Evolutionary conservation across 2,113 vertebrate genomes (phyloP).

Genomic region (Etheostoma spectabile): DNA sequence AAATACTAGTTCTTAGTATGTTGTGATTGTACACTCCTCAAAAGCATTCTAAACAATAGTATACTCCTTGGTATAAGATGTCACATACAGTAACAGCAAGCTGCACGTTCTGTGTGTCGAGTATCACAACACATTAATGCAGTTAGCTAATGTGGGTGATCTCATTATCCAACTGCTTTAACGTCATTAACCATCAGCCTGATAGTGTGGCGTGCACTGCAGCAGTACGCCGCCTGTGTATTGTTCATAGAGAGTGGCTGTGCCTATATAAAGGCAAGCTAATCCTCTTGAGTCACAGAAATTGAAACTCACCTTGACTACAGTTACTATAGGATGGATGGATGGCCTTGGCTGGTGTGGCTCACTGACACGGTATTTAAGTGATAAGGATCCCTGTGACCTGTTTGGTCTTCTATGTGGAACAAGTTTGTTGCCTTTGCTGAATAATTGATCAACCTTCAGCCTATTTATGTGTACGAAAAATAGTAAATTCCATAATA

Average conservation of each 20-base stretch:
- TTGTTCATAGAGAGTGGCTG: slow-evolving; percentile 58
- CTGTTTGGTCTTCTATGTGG: slow-evolving; percentile 19
- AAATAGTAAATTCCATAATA: slow-evolving; percentile 6
- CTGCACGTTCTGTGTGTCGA: slow-evolving; percentile 16
- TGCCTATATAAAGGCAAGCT: slow-evolving; percentile 55
- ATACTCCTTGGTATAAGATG: not conserved
- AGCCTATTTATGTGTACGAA: slow-evolving; percentile 20
- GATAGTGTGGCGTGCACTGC: slow-evolving; percentile 39
- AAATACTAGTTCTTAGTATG: not conserved
- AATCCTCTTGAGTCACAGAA: slow-evolving; percentile 71
- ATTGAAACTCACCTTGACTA: slow-evolving; percentile 76
- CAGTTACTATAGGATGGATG: slow-evolving; percentile 59
- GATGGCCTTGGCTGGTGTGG: slow-evolving; percentile 25
- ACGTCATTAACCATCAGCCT: slow-evolving; percentile 3
- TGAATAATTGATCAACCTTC: slow-evolving; percentile 54
- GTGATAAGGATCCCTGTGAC: slow-evolving; percentile 23
- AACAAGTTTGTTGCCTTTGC: slow-evolving; percentile 22
- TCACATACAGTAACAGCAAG: not conserved
- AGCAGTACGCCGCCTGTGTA: slow-evolving; percentile 31
- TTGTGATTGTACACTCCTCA: too few relatives aligned
- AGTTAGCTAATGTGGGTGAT: slow-evolving; percentile 70
- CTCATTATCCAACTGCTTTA: slow-evolving; percentile 47
- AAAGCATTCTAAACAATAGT: too few relatives aligned
- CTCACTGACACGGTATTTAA: slow-evolving; percentile 26
- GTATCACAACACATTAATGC: slow-evolving; percentile 62